phyloP scores from a whole-genome alignment of 2,888 invertebrate genomes.

The Panopea generosa region DNA sequence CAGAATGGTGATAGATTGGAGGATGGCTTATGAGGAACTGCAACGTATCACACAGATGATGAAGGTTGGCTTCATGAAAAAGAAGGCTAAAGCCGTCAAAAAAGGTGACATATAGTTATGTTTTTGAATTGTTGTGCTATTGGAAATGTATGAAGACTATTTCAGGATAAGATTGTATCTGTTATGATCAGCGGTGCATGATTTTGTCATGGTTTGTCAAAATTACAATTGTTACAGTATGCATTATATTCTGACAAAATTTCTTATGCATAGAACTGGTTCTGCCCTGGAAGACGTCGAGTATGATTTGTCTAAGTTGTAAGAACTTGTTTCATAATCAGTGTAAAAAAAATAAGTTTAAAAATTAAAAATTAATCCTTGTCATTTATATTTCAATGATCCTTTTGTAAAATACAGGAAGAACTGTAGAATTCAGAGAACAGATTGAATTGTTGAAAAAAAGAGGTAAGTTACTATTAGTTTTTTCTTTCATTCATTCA shows the following conservation, averaged over 20 bases:
- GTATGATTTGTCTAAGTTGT: no score
- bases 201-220: no score
- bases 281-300: no score
- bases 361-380: no score
- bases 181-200: no score
- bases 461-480: slow-evolving; percentile 37
- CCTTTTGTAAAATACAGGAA: slow-evolving; percentile 20
- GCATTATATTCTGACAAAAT: no score
- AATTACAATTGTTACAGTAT: no score
- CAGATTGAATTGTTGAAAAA: slow-evolving; percentile 46
- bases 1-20: slow-evolving; percentile 79
- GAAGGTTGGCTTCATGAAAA: slow-evolving; percentile 52
- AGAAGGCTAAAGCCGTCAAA: slow-evolving; percentile 31
- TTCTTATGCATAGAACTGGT: no score
- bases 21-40: slow-evolving; percentile 77
- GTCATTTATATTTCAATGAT: background rate
- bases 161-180: background rate
- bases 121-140: no score
- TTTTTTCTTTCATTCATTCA: no score
- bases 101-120: slow-evolving; percentile 18
- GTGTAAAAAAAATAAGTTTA: no score
- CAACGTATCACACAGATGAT: slow-evolving; percentile 65
- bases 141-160: background rate
- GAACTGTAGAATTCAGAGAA: slow-evolving; percentile 60
- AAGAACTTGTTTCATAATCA: no score